A percentile compares a stretch with the other conserved stretches of the same genome.
Conservation (phyloP, 2,797 vertebrate species). For the Sebastiscus albofasciatus region DNA sequence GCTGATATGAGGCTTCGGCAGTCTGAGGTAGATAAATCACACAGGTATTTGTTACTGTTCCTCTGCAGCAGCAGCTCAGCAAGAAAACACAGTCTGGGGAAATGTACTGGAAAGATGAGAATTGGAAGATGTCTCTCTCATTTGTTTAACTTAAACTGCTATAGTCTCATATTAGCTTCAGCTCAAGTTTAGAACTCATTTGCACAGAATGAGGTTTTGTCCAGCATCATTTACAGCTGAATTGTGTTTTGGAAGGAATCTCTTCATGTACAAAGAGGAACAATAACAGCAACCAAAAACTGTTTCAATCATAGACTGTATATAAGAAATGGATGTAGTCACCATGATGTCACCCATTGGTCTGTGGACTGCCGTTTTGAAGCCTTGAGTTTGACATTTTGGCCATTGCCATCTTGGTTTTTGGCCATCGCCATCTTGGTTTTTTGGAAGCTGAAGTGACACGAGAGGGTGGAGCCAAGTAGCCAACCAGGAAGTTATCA, state of each 20-base stretch:
- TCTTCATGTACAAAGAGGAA: not conserved
- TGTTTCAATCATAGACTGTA: not conserved
- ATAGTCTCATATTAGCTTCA: not conserved
- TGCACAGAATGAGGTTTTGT: not conserved
- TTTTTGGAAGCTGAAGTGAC: no score
- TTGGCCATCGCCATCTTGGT: rapidly evolving
- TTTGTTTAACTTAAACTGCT: not conserved
- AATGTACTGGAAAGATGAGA: not conserved
- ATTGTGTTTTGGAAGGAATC: not conserved
- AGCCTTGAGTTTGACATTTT: no score
- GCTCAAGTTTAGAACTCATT: not conserved
- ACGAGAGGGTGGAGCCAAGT: no score
- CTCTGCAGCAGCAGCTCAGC: not conserved
- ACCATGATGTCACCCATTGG: no score
- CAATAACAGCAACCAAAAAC: not conserved
- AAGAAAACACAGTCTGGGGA: not conserved
- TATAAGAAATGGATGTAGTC: no score
- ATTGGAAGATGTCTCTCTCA: not conserved
- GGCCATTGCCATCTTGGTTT: rapidly evolving
- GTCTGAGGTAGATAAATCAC: not conserved
- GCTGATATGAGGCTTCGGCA: not conserved
- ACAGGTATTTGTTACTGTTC: not conserved
- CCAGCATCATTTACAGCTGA: not conserved
- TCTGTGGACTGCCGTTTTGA: no score
- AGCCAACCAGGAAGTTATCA: no score